A percentile compares a stretch with the other conserved stretches of the same genome.
Evolutionary conservation across 2,797 vertebrate species (phyloP).

Genomic region (Myotis pilosus): DNA sequence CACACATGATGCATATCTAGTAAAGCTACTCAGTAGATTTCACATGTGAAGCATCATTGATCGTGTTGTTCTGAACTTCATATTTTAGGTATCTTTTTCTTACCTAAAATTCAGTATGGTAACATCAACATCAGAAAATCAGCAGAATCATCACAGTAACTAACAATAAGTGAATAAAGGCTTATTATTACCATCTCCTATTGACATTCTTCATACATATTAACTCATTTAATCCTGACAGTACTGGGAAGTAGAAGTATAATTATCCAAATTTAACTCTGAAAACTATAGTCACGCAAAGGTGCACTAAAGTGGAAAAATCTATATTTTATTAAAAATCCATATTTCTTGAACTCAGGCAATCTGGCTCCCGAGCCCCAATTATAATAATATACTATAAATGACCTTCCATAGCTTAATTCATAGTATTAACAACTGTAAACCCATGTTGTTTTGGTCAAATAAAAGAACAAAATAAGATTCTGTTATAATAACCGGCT

Average conservation of each 20-base stretch:
- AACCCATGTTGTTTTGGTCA: background rate
- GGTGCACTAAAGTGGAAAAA: background rate
- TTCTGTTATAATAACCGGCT: background rate
- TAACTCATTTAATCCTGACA: background rate
- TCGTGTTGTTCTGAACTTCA: background rate
- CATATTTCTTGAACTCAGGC: background rate
- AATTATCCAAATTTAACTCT: background rate
- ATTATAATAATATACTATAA: background rate
- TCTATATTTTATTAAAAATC: background rate
- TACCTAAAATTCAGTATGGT: background rate
- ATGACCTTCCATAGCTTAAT: background rate
- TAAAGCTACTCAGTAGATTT: background rate
- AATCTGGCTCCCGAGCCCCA: background rate
- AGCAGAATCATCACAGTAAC: background rate
- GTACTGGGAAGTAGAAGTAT: background rate
- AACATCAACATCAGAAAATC: background rate
- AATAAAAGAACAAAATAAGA: background rate
- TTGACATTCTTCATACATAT: background rate
- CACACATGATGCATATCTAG: background rate
- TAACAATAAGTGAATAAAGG: background rate
- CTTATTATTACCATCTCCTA: background rate
- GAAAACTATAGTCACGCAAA: background rate
- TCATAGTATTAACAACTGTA: background rate
- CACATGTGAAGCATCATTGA: background rate
- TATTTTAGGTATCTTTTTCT: background rate